These are phyloP conservation scores for Dreissena polymorpha DNA, from an alignment of 1,140 invertebrate species.

Conservation along the genomic window DNA sequence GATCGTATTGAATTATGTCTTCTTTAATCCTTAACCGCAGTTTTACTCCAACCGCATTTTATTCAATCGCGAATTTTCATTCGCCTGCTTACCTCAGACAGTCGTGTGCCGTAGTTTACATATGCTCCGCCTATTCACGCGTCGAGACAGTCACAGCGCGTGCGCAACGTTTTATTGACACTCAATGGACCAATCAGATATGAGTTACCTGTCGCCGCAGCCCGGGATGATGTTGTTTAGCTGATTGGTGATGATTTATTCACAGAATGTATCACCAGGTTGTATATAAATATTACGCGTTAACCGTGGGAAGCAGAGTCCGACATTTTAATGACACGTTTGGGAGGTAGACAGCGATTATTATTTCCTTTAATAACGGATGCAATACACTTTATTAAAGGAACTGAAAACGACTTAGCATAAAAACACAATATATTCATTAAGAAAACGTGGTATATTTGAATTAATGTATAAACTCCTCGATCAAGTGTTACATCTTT, in stretches of 20 bases:
- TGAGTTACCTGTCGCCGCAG: slow-evolving; percentile 41
- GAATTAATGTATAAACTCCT: neutral
- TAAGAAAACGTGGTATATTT: neutral
- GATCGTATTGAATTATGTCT: too few species aligned
- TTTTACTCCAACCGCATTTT: too few species aligned
- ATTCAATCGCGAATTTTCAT: too few species aligned
- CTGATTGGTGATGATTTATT: neutral
- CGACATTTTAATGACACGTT: neutral
- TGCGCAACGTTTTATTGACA: slow-evolving; percentile 55
- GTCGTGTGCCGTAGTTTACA: neutral
- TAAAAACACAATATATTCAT: neutral
- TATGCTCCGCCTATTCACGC: slow-evolving; percentile 47
- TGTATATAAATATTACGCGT: slow-evolving; percentile 32
- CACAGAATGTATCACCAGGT: neutral
- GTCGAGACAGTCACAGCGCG: slow-evolving; percentile 51
- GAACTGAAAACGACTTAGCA: neutral
- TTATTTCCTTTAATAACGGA: neutral
- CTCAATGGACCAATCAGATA: slow-evolving; percentile 26
- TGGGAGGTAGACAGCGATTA: neutral
- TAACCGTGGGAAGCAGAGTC: slow-evolving; percentile 3
- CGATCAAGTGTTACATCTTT: too few species aligned
- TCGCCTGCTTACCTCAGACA: too few species aligned
- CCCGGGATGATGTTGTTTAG: slow-evolving; percentile 12
- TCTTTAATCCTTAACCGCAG: too few species aligned
- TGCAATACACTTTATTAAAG: neutral